Conservation (phyloP, 2,888 invertebrate species). For the Timema podura region DNA sequence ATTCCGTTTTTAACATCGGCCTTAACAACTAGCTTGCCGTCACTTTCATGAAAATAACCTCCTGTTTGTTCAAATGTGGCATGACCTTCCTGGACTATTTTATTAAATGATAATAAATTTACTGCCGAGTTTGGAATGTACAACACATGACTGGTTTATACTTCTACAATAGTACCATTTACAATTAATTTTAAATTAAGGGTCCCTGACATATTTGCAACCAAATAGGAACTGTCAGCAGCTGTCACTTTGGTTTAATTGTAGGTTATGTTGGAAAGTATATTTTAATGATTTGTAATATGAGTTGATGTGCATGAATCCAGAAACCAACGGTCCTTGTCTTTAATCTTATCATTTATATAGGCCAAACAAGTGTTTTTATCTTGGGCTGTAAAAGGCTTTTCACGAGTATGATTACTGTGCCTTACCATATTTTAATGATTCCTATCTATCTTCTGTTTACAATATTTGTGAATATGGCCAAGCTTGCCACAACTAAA, state of each 20-base stretch:
- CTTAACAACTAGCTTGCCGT: background rate
- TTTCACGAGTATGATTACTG: too few species aligned
- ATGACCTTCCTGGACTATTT: background rate
- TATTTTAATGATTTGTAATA: background rate
- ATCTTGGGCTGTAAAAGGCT: too few species aligned
- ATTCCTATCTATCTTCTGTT: background rate
- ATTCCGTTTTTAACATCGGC: constrained; percentile 4
- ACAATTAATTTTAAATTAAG: background rate
- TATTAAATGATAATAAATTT: background rate
- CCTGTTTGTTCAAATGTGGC: background rate
- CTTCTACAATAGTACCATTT: background rate
- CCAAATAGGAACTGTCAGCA: background rate
- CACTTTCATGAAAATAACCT: background rate
- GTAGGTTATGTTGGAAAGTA: background rate
- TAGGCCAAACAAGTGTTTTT: background rate
- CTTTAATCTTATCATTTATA: background rate
- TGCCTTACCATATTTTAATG: too few species aligned
- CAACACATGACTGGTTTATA: background rate
- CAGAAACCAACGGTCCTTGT: background rate
- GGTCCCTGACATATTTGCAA: background rate
- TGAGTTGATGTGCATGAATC: background rate
- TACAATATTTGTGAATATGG: background rate
- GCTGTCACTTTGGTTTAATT: background rate
- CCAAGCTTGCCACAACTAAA: background rate
- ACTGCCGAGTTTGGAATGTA: background rate